phyloP scores from a whole-genome alignment of 2,888 invertebrate species.

The Phorcus lineatus region DNA sequence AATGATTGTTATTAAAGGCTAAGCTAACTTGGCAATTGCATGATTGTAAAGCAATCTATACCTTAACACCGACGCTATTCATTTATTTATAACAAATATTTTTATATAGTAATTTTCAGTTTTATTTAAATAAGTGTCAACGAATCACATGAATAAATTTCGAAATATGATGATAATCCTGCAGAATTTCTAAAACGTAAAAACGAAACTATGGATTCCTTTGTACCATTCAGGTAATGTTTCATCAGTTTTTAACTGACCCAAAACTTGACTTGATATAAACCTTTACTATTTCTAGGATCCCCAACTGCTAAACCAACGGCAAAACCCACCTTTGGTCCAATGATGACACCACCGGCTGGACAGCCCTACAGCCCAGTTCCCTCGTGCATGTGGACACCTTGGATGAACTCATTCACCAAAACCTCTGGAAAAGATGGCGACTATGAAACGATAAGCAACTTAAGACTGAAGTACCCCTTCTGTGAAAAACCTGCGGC shows the following conservation, averaged over 20 bases:
- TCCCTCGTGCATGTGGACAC: constrained; percentile 80
- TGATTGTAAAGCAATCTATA: too few relatives aligned
- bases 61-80: too few relatives aligned
- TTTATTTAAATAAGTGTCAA: too few relatives aligned
- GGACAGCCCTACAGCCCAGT: constrained; percentile 28
- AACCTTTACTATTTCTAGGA: background rate
- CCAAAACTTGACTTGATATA: background rate
- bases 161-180: too few relatives aligned
- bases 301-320: background rate
- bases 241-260: too few relatives aligned
- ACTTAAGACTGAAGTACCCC: constrained; percentile 52
- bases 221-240: background rate
- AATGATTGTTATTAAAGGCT: too few relatives aligned
- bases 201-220: too few relatives aligned
- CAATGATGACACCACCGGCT: background rate
- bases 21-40: too few relatives aligned
- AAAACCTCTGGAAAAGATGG: constrained; percentile 61
- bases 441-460: constrained; percentile 66
- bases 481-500: constrained; percentile 75
- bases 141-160: too few relatives aligned
- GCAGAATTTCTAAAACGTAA: too few relatives aligned
- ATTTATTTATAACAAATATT: too few relatives aligned
- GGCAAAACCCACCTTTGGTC: background rate
- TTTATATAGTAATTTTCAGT: too few relatives aligned
- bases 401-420: constrained; percentile 83